Conservation (phyloP, 1,140 invertebrate genomes). For the Sycophaga agraensis region DNA sequence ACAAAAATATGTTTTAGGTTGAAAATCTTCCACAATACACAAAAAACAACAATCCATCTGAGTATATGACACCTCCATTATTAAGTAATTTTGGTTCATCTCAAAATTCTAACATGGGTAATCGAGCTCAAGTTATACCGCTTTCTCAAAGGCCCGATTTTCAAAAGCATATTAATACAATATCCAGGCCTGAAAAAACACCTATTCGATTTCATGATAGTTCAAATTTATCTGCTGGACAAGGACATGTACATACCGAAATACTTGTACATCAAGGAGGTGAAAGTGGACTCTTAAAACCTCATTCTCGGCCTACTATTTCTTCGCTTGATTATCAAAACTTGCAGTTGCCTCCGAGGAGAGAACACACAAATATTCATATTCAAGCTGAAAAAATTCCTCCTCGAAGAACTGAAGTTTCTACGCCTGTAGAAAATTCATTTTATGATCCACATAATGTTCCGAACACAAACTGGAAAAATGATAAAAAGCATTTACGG, state of each 20-base stretch:
- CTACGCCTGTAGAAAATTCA: slow-evolving; percentile 35
- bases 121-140: slow-evolving; percentile 40
- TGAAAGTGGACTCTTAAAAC: slow-evolving; percentile 42
- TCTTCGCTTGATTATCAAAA: slow-evolving; percentile 26
- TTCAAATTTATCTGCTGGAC: slow-evolving; percentile 35
- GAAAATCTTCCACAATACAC: slow-evolving; percentile 36
- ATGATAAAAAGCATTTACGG: slow-evolving; percentile 45
- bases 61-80: slow-evolving; percentile 46
- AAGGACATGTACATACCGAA: slow-evolving; percentile 51
- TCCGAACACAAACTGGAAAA: slow-evolving; percentile 43
- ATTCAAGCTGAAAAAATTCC: slow-evolving; percentile 40
- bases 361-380: slow-evolving; percentile 43
- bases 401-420: slow-evolving; percentile 49
- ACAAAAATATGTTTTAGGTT: slow-evolving; percentile 24
- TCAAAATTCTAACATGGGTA: slow-evolving; percentile 33
- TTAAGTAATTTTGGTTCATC: slow-evolving; percentile 41
- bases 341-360: slow-evolving; percentile 39
- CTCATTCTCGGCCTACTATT: slow-evolving; percentile 31
- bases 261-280: slow-evolving; percentile 51
- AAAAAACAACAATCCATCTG: slow-evolving; percentile 36
- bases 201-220: slow-evolving; percentile 37
- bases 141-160: slow-evolving; percentile 37
- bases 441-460: slow-evolving; percentile 34
- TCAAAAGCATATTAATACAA: slow-evolving; percentile 28
- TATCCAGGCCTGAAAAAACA: slow-evolving; percentile 27